These are phyloP conservation scores for Drosophila sp. DNA, from an alignment of 1,140 invertebrate genomes.

Conservation along the genomic window DNA sequence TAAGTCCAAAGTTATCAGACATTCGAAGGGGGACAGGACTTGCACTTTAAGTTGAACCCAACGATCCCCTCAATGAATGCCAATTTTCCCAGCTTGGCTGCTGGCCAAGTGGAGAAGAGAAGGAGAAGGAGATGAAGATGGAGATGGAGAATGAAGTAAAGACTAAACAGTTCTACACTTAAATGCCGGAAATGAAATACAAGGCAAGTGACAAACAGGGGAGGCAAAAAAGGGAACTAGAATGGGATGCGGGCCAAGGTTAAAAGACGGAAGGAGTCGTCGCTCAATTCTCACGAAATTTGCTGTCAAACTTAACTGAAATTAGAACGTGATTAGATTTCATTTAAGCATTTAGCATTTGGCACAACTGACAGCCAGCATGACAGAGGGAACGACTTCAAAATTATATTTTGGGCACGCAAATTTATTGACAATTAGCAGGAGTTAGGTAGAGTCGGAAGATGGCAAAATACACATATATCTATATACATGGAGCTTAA, in stretches of 20 bases:
- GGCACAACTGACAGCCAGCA: conserved; percentile 72
- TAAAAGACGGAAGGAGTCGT: not conserved
- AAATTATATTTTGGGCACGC: conserved; percentile 71
- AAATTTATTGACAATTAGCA: conserved; percentile 78
- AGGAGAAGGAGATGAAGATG: not conserved
- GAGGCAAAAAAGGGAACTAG: not conserved
- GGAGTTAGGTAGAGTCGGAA: not conserved
- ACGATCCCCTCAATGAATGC: conserved; percentile 37
- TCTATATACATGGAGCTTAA: not conserved
- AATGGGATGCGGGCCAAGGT: conserved; percentile 13
- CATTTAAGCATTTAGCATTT: conserved; percentile 70
- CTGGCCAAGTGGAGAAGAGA: conserved; percentile 34
- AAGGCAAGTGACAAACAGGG: conserved; percentile 48
- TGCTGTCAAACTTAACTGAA: conserved; percentile 74
- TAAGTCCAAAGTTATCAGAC: conserved; percentile 56
- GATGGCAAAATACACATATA: not conserved
- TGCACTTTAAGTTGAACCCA: not conserved
- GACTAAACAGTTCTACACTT: conserved; percentile 47
- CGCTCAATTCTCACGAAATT: conserved; percentile 40
- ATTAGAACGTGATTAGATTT: conserved; percentile 82
- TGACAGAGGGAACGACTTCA: conserved; percentile 53
- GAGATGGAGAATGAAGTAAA: not conserved
- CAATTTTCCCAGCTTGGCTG: conserved; percentile 52
- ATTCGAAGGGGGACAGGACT: conserved; percentile 3
- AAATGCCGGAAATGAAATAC: conserved; percentile 72